Base-by-base conservation (phyloP, 2,888 invertebrate species). In the Hirtodrosophila alboralis region DNA sequence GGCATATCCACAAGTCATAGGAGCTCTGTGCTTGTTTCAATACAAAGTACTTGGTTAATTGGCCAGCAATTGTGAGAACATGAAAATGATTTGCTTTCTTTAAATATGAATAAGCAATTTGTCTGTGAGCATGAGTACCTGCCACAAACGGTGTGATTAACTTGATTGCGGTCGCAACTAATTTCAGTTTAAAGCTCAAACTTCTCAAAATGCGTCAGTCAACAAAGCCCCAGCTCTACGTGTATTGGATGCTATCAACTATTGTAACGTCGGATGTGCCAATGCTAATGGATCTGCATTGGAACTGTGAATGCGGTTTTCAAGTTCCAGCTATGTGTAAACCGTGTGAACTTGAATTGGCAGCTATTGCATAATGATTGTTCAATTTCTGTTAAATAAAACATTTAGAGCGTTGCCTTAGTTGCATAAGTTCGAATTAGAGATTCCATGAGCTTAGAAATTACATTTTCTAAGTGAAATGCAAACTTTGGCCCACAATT, bases 81-180 rank as follows among this genome's bases (percentile, higher is more conserved):
- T 60, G 44, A 66, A 53, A 54, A 66, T 72, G 43, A 66, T 62
- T 58, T 66, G 73, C 43, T 72, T 72, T 71, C 70, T 72, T 71
- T 48, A 58, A 58, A 66, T 72, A 67, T 72, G 62, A 67, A 72
- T 62, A 49, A 57, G 47, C 53, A 72, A 72, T 57, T 58, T 74
- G 21, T 38, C 34, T 30, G 5, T 5, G 38, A 41, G 52, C 78
- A 33, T 76, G 83, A 61, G 70, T 77, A 79, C 57, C 52, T 57
- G 72, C 79, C 57, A 60, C 64, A 67, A 34, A 44, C 23, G 31
- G 28, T 44, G 27, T 52, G 60, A 78, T 76, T 81, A 78, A 65
- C 40, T 74, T 76, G 81, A 76, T 76, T 77, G 75, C 75, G 69
- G 52, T 69, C 64, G 48, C 53, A 69, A 53, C 63, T 69, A 57